These are phyloP conservation scores for Torymus aiolomorphi DNA, from an alignment of 2,888 invertebrate genomes.

Conservation along the genomic window DNA sequence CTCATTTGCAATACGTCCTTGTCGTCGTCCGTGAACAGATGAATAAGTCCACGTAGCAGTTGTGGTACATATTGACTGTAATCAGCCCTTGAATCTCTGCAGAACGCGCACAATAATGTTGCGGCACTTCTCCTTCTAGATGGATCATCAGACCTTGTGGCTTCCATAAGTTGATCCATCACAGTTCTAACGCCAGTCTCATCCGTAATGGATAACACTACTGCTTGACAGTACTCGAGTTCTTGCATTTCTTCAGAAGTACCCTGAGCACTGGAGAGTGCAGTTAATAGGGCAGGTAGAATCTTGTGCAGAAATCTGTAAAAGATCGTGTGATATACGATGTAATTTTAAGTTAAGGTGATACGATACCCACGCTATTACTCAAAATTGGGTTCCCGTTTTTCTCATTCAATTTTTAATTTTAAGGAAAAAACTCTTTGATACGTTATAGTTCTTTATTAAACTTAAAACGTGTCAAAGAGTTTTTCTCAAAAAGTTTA, in stretches of 20 bases:
- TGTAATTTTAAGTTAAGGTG: too few relatives aligned
- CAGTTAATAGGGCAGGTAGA: slow-evolving; percentile 90
- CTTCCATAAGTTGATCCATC: slow-evolving; percentile 89
- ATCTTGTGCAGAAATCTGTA: slow-evolving; percentile 88
- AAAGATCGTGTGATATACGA: background rate
- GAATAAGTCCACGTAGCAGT: slow-evolving; percentile 90
- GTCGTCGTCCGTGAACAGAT: slow-evolving; percentile 89
- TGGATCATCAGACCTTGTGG: slow-evolving; percentile 81
- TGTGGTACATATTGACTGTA: slow-evolving; percentile 92
- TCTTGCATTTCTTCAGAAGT: slow-evolving; percentile 83
- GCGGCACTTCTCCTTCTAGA: slow-evolving; percentile 88
- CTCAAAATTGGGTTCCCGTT: too few relatives aligned
- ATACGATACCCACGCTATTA: too few relatives aligned
- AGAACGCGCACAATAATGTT: slow-evolving; percentile 92
- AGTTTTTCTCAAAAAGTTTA: too few relatives aligned
- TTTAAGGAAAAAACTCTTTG: too few relatives aligned
- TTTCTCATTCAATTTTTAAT: too few relatives aligned
- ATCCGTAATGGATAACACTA: slow-evolving; percentile 92
- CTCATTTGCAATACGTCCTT: slow-evolving; percentile 88
- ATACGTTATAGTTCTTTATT: too few relatives aligned
- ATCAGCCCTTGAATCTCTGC: slow-evolving; percentile 91
- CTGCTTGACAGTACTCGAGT: slow-evolving; percentile 93
- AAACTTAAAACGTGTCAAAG: too few relatives aligned
- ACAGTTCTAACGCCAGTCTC: slow-evolving; percentile 91
- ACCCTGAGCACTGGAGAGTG: slow-evolving; percentile 84